Conservation (phyloP, 2,797 vertebrate species). For the Pristis pectinata region DNA sequence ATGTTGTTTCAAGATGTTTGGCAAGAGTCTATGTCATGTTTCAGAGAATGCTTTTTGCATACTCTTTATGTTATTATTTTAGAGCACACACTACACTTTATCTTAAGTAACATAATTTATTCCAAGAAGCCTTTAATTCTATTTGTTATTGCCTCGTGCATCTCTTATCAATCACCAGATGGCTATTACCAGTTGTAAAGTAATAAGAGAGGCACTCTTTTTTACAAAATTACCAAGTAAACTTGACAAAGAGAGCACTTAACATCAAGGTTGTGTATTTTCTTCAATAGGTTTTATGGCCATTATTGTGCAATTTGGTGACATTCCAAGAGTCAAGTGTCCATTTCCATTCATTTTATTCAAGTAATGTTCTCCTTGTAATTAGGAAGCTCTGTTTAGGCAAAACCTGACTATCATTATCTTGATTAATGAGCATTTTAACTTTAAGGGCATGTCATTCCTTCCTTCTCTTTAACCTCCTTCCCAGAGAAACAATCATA, state of each 20-base stretch:
- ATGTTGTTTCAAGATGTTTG: not conserved
- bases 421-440: not conserved
- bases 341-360: not conserved
- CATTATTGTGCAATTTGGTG: not conserved
- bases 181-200: not conserved
- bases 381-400: not conserved
- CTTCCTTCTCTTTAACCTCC: not conserved
- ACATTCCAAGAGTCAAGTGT: not conserved
- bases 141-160: not conserved
- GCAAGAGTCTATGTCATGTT: not conserved
- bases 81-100: not conserved
- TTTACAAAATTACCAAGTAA: not conserved
- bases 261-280: not conserved
- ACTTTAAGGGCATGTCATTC: not conserved
- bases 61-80: not conserved
- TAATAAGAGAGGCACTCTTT: not conserved
- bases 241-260: not conserved
- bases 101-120: conserved; percentile 5
- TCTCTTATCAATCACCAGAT: not conserved
- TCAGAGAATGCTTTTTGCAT: not conserved
- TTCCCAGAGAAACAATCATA: not conserved
- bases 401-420: not conserved
- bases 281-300: not conserved
- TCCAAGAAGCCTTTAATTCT: not conserved
- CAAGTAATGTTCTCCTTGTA: not conserved